Base-by-base conservation (phyloP, 2,113 vertebrate genomes). In the Epinephelus fuscoguttatus region DNA sequence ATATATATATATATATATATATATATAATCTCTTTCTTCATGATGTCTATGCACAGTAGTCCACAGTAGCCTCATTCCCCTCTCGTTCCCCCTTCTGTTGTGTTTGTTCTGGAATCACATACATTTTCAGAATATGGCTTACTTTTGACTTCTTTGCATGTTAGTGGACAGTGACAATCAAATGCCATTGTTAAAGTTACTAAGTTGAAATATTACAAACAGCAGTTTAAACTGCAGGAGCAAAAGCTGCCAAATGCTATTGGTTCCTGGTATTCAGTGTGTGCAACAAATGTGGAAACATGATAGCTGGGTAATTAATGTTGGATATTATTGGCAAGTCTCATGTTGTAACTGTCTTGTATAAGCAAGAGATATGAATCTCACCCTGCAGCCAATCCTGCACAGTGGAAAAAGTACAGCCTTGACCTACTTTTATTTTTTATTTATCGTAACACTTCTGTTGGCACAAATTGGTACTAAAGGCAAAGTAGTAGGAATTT, bases 311-410 rank as follows among this genome's bases (percentile, higher is more conserved):
- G 18, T n/a, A n/a, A 33, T 61, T n/a, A n/a, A 33, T 61, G 19
- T 13, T 37, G 18, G 14, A 17, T 61, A 30, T 33, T 52, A 52
- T 12, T 62, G 72, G 19, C 45, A 50, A 17, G 59, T 37, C 13
- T 62, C 45, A 52, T 8, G 27, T 33, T 53, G 27, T 53, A 52
- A 33, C 25, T 52, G 47, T 30, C 18, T 52, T 21, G 25, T 21
- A 30, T 33, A 68, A 33, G 47, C 47, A 19, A 21, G 25, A 69
- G 47, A 69, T 69, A 52, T 69, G 49, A 69, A 52, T 50, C 45
- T 27, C 10, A 19, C 25, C 47, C 47, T 19, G 25, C 47, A 68
- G 66, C 66, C 47, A 50, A 18, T 49, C 15, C 23, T 49, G 18
- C 25, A 52, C 19, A 69, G 10, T 1, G 3, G 30, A 52, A 33